Conservation (phyloP, 2,113 vertebrate species). For the Gorilla gorilla region DNA sequence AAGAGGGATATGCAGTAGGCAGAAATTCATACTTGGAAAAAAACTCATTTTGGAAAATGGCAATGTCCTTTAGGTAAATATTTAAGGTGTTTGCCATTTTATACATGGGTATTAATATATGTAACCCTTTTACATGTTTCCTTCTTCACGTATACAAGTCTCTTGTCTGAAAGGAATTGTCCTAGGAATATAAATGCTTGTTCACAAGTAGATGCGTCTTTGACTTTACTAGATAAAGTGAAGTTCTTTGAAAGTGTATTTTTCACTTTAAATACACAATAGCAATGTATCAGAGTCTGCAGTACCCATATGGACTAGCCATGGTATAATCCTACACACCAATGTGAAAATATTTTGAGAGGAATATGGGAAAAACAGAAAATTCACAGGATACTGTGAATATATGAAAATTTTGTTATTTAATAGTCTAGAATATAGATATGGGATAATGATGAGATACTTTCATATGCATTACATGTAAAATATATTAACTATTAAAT, state of each 20-base stretch:
- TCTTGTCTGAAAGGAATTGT: neutral
- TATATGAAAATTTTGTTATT: neutral
- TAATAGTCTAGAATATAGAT: neutral
- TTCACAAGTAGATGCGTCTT: neutral
- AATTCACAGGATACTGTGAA: neutral
- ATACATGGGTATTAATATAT: neutral
- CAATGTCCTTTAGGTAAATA: neutral
- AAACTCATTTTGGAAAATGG: neutral
- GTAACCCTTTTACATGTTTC: neutral
- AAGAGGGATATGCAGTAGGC: neutral
- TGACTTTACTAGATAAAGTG: neutral
- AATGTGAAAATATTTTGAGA: neutral
- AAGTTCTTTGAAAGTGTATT: neutral
- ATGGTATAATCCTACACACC: neutral
- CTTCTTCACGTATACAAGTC: neutral
- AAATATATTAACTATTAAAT: neutral
- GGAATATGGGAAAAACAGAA: neutral
- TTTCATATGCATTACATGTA: neutral
- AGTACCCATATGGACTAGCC: neutral
- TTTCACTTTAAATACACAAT: neutral
- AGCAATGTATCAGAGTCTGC: neutral
- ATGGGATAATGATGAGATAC: neutral
- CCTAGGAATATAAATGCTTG: neutral
- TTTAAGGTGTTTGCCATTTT: neutral
- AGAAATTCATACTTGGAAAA: neutral